phyloP scores from a whole-genome alignment of 2,797 vertebrate genomes.

The Coluber constrictor region DNA sequence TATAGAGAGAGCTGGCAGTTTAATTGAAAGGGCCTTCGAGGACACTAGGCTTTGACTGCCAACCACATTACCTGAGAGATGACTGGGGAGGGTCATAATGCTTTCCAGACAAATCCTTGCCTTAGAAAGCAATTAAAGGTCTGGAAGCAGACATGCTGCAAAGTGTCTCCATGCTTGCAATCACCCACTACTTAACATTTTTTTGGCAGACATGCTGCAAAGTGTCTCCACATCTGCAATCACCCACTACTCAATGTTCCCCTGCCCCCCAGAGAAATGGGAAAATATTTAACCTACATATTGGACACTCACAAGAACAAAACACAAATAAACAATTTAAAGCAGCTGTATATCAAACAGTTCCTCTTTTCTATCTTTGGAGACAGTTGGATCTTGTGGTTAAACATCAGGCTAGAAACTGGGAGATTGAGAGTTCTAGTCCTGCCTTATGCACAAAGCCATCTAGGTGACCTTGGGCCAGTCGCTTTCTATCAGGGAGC shows the following conservation, averaged over 20 bases:
- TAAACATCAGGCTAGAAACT: not conserved
- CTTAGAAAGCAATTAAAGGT: not conserved
- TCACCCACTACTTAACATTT: not conserved
- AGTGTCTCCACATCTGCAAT: not conserved
- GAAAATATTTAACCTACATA: not conserved
- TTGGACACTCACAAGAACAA: not conserved
- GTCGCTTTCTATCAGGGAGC: not conserved
- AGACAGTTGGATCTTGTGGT: not conserved
- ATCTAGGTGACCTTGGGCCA: not conserved
- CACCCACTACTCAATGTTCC: not conserved
- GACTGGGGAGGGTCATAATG: not conserved
- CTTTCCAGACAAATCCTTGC: not conserved
- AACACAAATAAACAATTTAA: not conserved
- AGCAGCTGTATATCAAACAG: not conserved
- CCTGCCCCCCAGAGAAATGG: not conserved
- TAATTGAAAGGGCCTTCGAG: not conserved
- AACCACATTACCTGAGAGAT: not conserved
- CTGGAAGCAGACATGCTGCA: not conserved
- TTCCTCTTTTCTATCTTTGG: not conserved
- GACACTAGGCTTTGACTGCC: not conserved
- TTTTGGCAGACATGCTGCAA: not conserved
- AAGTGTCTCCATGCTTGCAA: not conserved
- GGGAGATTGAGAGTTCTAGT: not conserved
- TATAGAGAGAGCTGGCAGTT: not conserved
- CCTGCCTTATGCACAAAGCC: not conserved